These are phyloP conservation scores for Melanitta fusca DNA, from an alignment of 2,797 vertebrate species.

Conservation along the genomic window DNA sequence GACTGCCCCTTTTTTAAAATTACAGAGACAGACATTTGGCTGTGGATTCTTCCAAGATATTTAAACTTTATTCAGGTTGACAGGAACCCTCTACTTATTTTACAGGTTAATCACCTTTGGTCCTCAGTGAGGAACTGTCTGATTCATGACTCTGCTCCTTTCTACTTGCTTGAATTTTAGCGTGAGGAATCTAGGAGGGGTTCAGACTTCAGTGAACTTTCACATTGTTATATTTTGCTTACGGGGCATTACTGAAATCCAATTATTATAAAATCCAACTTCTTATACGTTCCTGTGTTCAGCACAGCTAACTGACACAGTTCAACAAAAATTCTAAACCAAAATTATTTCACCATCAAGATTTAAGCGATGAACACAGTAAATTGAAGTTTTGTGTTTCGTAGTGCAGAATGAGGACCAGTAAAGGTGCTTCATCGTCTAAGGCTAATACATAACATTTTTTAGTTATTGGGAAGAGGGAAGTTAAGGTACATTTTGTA, in stretches of 20 bases:
- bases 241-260: neutral
- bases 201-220: neutral
- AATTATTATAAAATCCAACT: neutral
- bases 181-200: neutral
- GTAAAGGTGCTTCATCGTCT: neutral
- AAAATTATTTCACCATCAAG: neutral
- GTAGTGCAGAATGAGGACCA: neutral
- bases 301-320: neutral
- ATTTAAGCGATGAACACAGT: neutral
- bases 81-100: neutral
- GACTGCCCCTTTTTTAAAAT: neutral
- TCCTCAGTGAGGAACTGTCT: neutral
- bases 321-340: neutral
- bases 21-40: neutral
- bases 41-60: neutral
- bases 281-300: neutral
- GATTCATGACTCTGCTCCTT: neutral
- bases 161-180: neutral
- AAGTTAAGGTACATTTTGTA: neutral
- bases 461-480: neutral
- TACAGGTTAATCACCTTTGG: neutral
- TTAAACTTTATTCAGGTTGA: neutral
- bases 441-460: neutral
- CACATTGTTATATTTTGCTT: neutral
- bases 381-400: neutral